phyloP scores from a whole-genome alignment of 2,888 invertebrate genomes.

The Lagria hirta region DNA sequence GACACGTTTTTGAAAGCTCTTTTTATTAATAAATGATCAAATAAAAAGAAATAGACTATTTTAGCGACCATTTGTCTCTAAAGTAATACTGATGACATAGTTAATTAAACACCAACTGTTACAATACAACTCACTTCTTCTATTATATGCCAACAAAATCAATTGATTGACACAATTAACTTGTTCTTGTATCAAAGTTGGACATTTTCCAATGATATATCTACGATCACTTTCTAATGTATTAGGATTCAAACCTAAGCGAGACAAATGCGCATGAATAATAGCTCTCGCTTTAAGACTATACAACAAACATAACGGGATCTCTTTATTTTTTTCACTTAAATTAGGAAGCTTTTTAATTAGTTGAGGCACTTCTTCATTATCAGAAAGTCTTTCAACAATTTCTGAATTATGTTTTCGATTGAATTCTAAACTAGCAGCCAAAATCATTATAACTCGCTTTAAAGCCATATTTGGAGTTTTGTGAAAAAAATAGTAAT shows the following conservation, averaged over 20 bases:
- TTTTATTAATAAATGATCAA: too few species aligned
- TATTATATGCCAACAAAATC: conserved; percentile 85
- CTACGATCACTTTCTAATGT: conserved; percentile 84
- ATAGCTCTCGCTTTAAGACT: conserved; percentile 91
- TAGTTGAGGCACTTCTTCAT: conserved; percentile 92
- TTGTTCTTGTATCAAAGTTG: conserved; percentile 96
- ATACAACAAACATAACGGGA: conserved; percentile 88
- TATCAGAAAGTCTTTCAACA: conserved; percentile 87
- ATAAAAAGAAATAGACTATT: conserved; percentile 18
- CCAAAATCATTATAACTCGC: conserved; percentile 94
- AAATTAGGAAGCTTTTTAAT: conserved; percentile 89
- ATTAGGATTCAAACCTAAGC: conserved; percentile 73
- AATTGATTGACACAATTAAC: conserved; percentile 93
- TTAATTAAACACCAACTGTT: too few species aligned
- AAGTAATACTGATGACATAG: conserved; percentile 18
- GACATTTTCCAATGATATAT: conserved; percentile 85
- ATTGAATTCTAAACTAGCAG: conserved; percentile 95
- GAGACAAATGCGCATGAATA: conserved; percentile 92
- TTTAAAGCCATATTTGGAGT: conserved; percentile 95
- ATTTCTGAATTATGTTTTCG: conserved; percentile 93
- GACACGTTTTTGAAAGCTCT: too few species aligned
- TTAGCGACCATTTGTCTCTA: too few species aligned
- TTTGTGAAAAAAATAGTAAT: conserved; percentile 93
- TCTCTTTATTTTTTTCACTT: conserved; percentile 94
- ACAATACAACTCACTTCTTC: conserved; percentile 69